Base-by-base conservation (phyloP, 2,888 invertebrate genomes). In the Rhynchonema sp. region DNA sequence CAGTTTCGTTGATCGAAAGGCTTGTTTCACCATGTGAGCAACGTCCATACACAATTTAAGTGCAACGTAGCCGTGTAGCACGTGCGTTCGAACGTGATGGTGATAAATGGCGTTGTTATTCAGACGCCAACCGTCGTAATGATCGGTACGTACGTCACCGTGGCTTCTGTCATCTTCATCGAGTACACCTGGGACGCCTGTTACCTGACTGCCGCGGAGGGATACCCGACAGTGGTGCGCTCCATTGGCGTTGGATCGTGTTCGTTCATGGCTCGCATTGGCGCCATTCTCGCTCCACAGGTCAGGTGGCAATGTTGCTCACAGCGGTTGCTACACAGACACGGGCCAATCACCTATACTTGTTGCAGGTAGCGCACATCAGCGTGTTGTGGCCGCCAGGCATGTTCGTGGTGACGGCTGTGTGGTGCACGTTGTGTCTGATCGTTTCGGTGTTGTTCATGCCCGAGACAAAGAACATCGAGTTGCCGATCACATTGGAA, bases 161-260 rank as follows among this genome's bases (percentile, higher is more conserved):
- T 17, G 9, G 38, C 17, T 6, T 38, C 17, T 17, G n/a, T n/a
- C 17, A n/a, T 52, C 17, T 52, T 22, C n/a, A 55, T 55, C 25
- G 55, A 55, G 55, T 55, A 55, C 55, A 55, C 55, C 23, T 55
- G 55, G 55, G 55, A 55, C 55, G 55, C 55, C 6, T 55, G 55
- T 27, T 55, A 55, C 28, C 20, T 55, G 9, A 26, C 26, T 27
- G 23, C 23, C 2, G 55, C 55, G 9, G 55, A 55, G 28, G 55
- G 25, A 9, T 55, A 23, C 55, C 66, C 66, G 17, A 66, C 66
- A 2, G 61, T 61, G 29, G 59, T 66, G 46, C 38, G 66, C 13
- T 63, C 65, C 0, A 64, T 66, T 28, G 60, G 63, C 28, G 52
- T 55, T 9, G 23, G 26, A 25, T 13, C 55, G 9, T 20, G 9